Evolutionary conservation across 2,888 invertebrate species (phyloP).

Genomic region (Cheilosia variabilis): DNA sequence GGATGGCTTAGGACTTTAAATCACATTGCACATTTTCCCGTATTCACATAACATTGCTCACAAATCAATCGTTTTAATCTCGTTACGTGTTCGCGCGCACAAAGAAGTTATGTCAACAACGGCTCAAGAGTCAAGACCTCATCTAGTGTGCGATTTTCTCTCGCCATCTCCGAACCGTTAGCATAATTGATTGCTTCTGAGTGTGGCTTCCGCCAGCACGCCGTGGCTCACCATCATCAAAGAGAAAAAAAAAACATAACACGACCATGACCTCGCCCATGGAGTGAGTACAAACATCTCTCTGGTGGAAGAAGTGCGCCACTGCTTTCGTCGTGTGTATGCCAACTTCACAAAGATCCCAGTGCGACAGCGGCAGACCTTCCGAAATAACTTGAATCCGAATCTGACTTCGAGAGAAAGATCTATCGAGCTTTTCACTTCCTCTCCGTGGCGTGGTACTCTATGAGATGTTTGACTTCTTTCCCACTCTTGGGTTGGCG

Average conservation of each 20-base stretch:
- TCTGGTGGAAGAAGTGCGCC: constrained; percentile 12
- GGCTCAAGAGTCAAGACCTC: constrained; percentile 23
- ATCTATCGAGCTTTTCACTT: constrained; percentile 56
- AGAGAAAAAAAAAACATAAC: constrained; percentile 17
- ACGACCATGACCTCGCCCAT: constrained; percentile 76
- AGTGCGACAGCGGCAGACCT: constrained; percentile 5
- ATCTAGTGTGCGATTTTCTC: constrained; percentile 20
- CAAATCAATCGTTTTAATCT: constrained; percentile 65
- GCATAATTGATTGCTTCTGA: constrained; percentile 49
- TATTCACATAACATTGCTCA: constrained; percentile 53
- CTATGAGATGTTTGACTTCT: constrained; percentile 60
- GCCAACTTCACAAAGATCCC: not conserved
- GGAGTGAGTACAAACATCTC: constrained; percentile 22
- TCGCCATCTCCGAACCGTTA: constrained; percentile 7
- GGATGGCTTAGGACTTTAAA: constrained; percentile 1
- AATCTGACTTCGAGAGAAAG: constrained; percentile 43
- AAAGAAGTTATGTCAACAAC: constrained; percentile 55
- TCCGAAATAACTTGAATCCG: constrained; percentile 19
- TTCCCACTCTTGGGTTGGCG: constrained; percentile 61
- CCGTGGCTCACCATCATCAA: not conserved
- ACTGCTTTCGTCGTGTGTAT: constrained; percentile 11
- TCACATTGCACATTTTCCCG: constrained; percentile 15
- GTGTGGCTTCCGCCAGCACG: constrained; percentile 32
- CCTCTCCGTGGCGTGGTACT: constrained; percentile 32
- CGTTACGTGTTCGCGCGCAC: constrained; percentile 40